A percentile compares a stretch with the other conserved stretches of the same genome.
phyloP scores from a whole-genome alignment of 2,113 vertebrate genomes.

The Rhabdomys dilectus region DNA sequence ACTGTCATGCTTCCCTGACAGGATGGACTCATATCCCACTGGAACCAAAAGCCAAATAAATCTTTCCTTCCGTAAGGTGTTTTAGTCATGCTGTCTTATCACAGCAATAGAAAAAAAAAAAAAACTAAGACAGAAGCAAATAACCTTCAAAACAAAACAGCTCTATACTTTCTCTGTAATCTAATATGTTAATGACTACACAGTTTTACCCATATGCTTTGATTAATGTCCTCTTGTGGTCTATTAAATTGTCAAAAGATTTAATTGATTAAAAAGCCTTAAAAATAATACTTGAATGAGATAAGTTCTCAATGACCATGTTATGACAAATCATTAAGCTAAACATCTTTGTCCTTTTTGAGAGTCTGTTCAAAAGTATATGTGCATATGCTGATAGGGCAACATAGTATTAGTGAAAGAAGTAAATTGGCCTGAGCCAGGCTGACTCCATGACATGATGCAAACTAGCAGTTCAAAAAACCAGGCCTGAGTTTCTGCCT shows the following conservation, averaged over 20 bases:
- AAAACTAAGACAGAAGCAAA: background rate
- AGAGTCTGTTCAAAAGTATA: background rate
- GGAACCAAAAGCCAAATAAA: background rate
- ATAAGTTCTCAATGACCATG: background rate
- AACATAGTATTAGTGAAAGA: background rate
- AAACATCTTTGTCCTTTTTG: background rate
- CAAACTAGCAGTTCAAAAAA: no score
- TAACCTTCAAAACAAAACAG: background rate
- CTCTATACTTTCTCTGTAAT: background rate
- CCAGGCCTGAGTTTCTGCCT: no score
- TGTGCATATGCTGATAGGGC: background rate
- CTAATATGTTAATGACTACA: background rate
- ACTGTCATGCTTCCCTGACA: background rate
- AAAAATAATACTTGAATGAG: constrained; percentile 1
- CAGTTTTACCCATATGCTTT: constrained; percentile 21
- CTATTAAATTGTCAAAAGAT: background rate
- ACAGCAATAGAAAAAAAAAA: background rate
- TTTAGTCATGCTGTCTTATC: background rate
- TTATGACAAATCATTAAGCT: background rate
- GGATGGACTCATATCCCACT: background rate
- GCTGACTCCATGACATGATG: no score
- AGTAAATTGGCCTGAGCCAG: no score
- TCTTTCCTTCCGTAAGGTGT: background rate
- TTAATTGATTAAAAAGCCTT: background rate
- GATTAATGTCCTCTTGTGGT: background rate